Percentiles rank a stretch among this genome's conserved stretches.
These are phyloP conservation scores for Scaptodrosophila lebanonensis DNA, from an alignment of 1,140 invertebrate genomes.

Conservation along the genomic window DNA sequence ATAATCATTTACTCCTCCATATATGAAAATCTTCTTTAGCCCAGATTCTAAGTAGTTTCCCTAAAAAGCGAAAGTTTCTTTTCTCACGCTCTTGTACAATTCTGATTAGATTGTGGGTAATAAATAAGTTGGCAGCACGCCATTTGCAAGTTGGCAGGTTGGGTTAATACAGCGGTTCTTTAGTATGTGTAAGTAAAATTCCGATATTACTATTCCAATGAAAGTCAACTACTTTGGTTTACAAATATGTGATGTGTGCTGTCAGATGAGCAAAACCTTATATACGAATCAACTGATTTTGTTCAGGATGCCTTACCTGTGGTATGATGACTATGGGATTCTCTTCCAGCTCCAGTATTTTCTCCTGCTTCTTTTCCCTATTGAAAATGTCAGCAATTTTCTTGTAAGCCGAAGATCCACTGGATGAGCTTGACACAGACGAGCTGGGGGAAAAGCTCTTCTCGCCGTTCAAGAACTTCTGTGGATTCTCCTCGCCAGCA, in stretches of 20 bases:
- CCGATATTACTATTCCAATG: no score
- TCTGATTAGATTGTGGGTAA: no score
- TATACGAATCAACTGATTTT: neutral
- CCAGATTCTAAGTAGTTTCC: no score
- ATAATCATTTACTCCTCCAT: no score
- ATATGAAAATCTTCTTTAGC: no score
- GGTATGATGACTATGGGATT: conserved; percentile 77
- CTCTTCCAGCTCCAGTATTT: conserved; percentile 76
- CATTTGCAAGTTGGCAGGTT: no score
- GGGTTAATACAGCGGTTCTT: no score
- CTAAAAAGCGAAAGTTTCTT: no score
- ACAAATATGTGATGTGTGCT: no score
- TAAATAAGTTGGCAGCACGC: no score
- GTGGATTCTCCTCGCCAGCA: conserved; percentile 78
- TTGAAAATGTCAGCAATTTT: conserved; percentile 84
- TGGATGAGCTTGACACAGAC: conserved; percentile 78
- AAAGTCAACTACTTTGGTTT: neutral
- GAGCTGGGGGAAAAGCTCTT: conserved; percentile 80
- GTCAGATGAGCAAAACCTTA: neutral
- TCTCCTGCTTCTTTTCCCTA: conserved; percentile 78
- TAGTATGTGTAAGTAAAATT: no score
- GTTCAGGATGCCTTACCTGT: conserved; percentile 41
- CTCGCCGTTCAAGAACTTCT: conserved; percentile 68
- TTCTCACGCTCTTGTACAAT: no score
- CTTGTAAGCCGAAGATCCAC: conserved; percentile 81